Conservation (phyloP, 1,140 invertebrate genomes). For the Drosophila yakuba region DNA sequence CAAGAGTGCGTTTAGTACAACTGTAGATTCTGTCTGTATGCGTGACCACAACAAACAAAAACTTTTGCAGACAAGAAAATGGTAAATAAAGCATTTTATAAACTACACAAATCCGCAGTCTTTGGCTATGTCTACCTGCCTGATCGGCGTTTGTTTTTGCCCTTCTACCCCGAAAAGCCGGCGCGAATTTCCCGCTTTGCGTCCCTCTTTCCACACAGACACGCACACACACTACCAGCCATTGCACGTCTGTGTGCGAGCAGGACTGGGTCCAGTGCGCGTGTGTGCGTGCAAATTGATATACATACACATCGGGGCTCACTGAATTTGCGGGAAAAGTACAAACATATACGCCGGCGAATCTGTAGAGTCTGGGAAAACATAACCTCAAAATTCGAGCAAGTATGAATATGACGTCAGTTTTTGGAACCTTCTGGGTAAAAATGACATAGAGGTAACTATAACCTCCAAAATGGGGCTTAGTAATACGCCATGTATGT, state of each 20-base stretch:
- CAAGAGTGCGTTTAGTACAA: conserved; percentile 46
- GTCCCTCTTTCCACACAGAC: conserved; percentile 28
- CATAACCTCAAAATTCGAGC: conserved; percentile 18
- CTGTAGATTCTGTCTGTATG: conserved; percentile 27
- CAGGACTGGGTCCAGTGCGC: conserved; percentile 33
- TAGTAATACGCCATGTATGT: conserved; percentile 10
- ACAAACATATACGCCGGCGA: neutral
- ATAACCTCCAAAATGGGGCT: conserved; percentile 27
- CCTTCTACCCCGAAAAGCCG: conserved; percentile 24
- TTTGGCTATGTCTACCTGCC: neutral
- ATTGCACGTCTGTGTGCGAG: conserved; percentile 15
- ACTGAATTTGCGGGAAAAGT: conserved; percentile 27
- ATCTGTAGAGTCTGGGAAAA: conserved; percentile 1
- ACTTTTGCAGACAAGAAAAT: conserved; percentile 48
- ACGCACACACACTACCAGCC: conserved; percentile 12
- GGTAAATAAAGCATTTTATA: conserved; percentile 77
- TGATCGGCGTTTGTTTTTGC: conserved; percentile 20
- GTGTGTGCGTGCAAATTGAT: conserved; percentile 56
- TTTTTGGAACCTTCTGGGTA: conserved; percentile 7
- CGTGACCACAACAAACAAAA: conserved; percentile 39
- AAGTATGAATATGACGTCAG: conserved; percentile 28
- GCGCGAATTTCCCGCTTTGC: conserved; percentile 69
- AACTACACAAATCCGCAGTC: conserved; percentile 30
- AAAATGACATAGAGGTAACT: conserved; percentile 2
- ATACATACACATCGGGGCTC: conserved; percentile 64